These are phyloP conservation scores for Beaufortia kweichowensis DNA, from an alignment of 2,113 vertebrate species.

Conservation along the genomic window DNA sequence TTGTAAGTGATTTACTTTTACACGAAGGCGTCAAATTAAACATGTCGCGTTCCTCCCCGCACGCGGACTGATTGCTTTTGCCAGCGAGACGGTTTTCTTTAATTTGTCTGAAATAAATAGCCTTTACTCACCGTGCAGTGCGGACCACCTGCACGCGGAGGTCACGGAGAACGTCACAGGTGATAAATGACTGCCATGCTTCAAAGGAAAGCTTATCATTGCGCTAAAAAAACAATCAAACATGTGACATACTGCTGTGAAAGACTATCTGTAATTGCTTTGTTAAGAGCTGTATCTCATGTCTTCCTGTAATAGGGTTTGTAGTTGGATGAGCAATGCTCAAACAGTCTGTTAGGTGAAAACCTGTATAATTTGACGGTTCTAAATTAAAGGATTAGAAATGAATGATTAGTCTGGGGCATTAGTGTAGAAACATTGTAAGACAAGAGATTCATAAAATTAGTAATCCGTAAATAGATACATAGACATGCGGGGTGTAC, in stretches of 20 bases:
- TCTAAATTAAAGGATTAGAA: too few relatives aligned
- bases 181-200: slow-evolving; percentile 21
- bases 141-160: not conserved
- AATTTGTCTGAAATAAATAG: slow-evolving; percentile 45
- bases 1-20: slow-evolving; percentile 43
- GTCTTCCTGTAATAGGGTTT: slow-evolving; percentile 4
- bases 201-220: slow-evolving; percentile 11
- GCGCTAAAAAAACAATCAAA: slow-evolving; percentile 25
- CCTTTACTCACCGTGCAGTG: slow-evolving; percentile 7
- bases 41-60: slow-evolving; percentile 17
- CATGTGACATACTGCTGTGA: slow-evolving; percentile 10
- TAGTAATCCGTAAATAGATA: too few relatives aligned
- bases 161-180: slow-evolving; percentile 33
- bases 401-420: too few relatives aligned
- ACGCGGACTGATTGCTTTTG: slow-evolving; percentile 44
- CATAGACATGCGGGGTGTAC: too few relatives aligned
- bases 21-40: slow-evolving; percentile 46
- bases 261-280: slow-evolving; percentile 16
- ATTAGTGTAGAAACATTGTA: too few relatives aligned
- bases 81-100: slow-evolving; percentile 29
- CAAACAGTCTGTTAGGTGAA: not conserved
- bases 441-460: too few relatives aligned
- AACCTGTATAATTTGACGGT: not conserved
- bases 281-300: slow-evolving; percentile 15
- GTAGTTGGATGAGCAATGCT: not conserved